Conservation (phyloP, 1,140 invertebrate species). For the Pogonomyrmex californicus region DNA sequence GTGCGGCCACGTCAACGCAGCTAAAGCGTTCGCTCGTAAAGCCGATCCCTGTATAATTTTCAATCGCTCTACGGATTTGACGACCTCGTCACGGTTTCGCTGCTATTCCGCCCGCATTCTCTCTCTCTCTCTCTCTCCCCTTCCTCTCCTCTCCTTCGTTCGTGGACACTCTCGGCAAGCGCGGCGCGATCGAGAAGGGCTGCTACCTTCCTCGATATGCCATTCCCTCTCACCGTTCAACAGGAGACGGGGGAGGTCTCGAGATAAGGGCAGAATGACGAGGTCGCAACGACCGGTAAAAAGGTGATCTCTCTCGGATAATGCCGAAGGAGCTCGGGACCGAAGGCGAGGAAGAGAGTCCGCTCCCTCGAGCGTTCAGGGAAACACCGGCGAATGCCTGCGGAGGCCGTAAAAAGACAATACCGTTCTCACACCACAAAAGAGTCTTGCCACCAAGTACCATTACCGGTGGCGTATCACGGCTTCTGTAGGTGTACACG, state of each 20-base stretch:
- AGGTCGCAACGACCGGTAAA: constrained; percentile 87
- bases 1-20: constrained; percentile 76
- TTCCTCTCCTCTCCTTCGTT: constrained; percentile 53
- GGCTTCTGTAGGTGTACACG: constrained; percentile 39
- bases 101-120: constrained; percentile 53
- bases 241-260: constrained; percentile 74
- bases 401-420: constrained; percentile 84
- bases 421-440: constrained; percentile 79
- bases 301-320: constrained; percentile 86
- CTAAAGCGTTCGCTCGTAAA: constrained; percentile 85
- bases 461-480: constrained; percentile 60
- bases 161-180: constrained; percentile 2
- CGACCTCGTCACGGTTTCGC: constrained; percentile 84
- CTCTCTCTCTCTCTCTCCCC: constrained; percentile 56
- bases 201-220: constrained; percentile 57
- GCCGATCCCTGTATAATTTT: constrained; percentile 88
- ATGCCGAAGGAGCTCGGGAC: constrained; percentile 72
- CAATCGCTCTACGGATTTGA: constrained; percentile 86
- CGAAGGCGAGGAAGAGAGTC: constrained; percentile 43
- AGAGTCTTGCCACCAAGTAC: constrained; percentile 74
- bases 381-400: constrained; percentile 72
- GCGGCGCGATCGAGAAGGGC: constrained; percentile 31
- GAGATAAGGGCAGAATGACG: constrained; percentile 86
- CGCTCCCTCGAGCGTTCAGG: constrained; percentile 75
- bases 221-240: constrained; percentile 53